These are phyloP conservation scores for Sebastes nivosus DNA, from an alignment of 2,797 vertebrate species.

Conservation along the genomic window DNA sequence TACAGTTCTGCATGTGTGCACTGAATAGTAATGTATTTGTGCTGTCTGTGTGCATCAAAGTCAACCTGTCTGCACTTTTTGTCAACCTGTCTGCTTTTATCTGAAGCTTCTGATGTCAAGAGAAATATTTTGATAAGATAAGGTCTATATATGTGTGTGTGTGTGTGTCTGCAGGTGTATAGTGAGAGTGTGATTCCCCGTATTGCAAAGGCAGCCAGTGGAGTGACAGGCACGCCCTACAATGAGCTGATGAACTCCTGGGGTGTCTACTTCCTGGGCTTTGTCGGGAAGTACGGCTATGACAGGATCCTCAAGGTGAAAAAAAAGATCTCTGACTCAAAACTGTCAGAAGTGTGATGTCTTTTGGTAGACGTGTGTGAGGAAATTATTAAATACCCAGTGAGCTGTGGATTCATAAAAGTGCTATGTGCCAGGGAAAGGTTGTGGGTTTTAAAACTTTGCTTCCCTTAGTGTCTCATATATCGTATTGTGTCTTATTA, in stretches of 20 bases:
- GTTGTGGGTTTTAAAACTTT: not conserved
- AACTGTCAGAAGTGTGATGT: constrained; percentile 1
- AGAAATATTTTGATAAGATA: not conserved
- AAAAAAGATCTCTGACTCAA: not conserved
- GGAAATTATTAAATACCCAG: not conserved
- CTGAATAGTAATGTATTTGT: not conserved
- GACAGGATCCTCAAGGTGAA: constrained; percentile 83
- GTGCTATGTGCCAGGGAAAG: not conserved
- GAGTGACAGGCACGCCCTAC: constrained; percentile 83
- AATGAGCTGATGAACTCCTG: constrained; percentile 86
- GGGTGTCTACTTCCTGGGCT: constrained; percentile 83
- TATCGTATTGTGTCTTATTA: not conserved
- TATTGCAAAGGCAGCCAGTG: constrained; percentile 82
- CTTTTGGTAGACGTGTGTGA: not conserved
- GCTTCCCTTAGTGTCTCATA: not conserved
- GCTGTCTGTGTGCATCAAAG: not conserved
- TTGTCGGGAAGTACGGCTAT: constrained; percentile 83
- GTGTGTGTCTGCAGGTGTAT: constrained; percentile 73
- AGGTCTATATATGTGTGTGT: not conserved
- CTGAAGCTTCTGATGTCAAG: constrained; percentile 6
- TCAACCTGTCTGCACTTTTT: not conserved
- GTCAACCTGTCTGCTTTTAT: not conserved
- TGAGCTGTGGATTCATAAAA: not conserved
- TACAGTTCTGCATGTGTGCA: constrained; percentile 20
- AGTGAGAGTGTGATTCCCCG: constrained; percentile 82